Evolutionary conservation across 1,140 invertebrate genomes (phyloP), one percentile per base, ranked within the genome.

Genomic region (Cardiocondyla obscurior): DNA sequence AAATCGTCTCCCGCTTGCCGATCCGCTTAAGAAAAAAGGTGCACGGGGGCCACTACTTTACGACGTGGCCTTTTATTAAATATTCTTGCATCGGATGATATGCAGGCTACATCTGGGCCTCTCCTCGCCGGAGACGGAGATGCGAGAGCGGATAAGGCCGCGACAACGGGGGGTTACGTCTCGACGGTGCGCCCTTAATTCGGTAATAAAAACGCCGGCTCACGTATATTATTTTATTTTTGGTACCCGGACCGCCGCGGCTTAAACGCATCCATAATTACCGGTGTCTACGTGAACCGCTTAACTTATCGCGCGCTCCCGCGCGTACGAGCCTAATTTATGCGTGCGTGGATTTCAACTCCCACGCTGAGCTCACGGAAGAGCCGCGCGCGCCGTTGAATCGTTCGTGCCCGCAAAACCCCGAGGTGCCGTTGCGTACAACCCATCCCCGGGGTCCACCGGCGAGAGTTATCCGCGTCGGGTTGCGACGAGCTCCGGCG

Each of bases 181-280:
- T 42, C 73, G 87, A 62, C 90, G 91, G 90, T 84, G 89, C 88
- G 90, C 90, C 87, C 92, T 92, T 93, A 93, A 93, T 93, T 89
- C 89, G 89, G 92, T 90, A 91, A 93, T 93, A 93, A 93, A 93
- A 92, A 92, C 90, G 84, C 86, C 90, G 90, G 88, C 91, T 92
- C 93, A 93, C 93, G 93, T 93, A 93, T 93, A 93, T 93, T 93
- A 93, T 93, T 93, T 93, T 93, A 93, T 92, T 93, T 93, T 92
- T 90, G 91, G 92, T 93, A 93, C 92, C 93, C 89, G 92, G 92
- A 93, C 92, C 92, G 90, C 90, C 89, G 92, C 90, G 89, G 89
- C 92, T 93, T 93, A 93, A 93, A 93, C 92, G 93, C 93, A 93
- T 93, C 92, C 93, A 93, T 93, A 93, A 93, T 93, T 93, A 93